These are phyloP conservation scores for Xestia sexstrigata DNA, from an alignment of 2,888 invertebrate genomes.

Conservation along the genomic window DNA sequence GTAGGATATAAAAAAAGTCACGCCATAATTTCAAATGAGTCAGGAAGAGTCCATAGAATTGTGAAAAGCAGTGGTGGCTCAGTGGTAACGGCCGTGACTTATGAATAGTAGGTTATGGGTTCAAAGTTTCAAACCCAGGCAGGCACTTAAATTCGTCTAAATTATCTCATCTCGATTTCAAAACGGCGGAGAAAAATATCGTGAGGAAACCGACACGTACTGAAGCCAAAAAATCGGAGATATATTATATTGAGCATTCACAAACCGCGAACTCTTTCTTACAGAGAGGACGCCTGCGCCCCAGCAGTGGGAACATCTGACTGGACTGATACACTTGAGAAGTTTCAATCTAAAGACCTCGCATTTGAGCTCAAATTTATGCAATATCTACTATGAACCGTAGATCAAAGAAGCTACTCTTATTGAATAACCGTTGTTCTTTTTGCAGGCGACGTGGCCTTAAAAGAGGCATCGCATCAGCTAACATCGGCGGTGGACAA, in stretches of 20 bases:
- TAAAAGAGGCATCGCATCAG: conserved; percentile 22
- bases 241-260: too few relatives aligned
- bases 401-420: not conserved
- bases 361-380: not conserved
- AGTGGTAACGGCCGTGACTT: not conserved
- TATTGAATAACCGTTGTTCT: not conserved
- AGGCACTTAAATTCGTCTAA: too few relatives aligned
- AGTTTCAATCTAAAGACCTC: not conserved
- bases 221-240: too few relatives aligned
- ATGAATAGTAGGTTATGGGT: not conserved
- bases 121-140: too few relatives aligned
- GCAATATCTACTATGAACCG: not conserved
- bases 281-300: too few relatives aligned
- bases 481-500: conserved; percentile 34
- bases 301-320: too few relatives aligned
- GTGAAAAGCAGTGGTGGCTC: not conserved
- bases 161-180: too few relatives aligned
- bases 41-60: not conserved
- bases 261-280: too few relatives aligned
- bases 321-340: too few relatives aligned
- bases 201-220: too few relatives aligned
- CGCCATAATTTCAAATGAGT: not conserved
- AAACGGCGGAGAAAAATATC: too few relatives aligned
- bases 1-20: not conserved
- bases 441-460: conserved; percentile 37